phyloP scores from a whole-genome alignment of 1,140 invertebrate genomes.

The Ladona fulva region DNA sequence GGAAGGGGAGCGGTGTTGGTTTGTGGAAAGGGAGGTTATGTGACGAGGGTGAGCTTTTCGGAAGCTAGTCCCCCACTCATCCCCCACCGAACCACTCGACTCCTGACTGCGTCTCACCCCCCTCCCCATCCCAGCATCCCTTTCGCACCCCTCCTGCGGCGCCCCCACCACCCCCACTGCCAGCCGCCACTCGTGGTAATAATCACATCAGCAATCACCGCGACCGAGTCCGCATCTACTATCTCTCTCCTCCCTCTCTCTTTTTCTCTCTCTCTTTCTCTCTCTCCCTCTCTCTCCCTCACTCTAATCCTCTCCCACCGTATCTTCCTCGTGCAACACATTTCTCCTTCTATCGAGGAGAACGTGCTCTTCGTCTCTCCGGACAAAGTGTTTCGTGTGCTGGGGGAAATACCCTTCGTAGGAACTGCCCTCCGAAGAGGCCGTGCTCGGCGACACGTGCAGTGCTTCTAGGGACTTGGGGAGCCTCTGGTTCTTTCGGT shows the following conservation, averaged over 20 bases:
- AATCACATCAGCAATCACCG: conserved; percentile 1
- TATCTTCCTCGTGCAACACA: neutral
- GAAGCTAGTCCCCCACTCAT: neutral
- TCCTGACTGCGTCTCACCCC: neutral
- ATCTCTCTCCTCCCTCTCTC: neutral
- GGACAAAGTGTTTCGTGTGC: neutral
- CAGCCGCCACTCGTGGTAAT: neutral
- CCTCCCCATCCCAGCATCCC: neutral
- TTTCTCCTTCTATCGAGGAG: neutral
- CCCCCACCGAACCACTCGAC: neutral
- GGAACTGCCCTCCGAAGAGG: too few species aligned
- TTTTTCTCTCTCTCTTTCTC: neutral
- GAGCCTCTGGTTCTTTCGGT: too few species aligned
- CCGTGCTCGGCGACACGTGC: too few species aligned
- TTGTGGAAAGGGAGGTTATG: neutral
- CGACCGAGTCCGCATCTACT: neutral
- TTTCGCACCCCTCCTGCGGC: neutral
- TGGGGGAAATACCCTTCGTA: too few species aligned
- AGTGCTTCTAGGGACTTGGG: too few species aligned
- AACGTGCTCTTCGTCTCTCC: neutral
- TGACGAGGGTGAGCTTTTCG: neutral
- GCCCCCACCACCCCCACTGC: neutral
- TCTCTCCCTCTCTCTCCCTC: neutral
- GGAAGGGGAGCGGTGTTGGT: neutral
- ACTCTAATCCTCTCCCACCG: neutral